Evolutionary conservation across 53 echinoderm and acorn worm species (phyloP).

Genomic region (Paracentrotus lividus): DNA sequence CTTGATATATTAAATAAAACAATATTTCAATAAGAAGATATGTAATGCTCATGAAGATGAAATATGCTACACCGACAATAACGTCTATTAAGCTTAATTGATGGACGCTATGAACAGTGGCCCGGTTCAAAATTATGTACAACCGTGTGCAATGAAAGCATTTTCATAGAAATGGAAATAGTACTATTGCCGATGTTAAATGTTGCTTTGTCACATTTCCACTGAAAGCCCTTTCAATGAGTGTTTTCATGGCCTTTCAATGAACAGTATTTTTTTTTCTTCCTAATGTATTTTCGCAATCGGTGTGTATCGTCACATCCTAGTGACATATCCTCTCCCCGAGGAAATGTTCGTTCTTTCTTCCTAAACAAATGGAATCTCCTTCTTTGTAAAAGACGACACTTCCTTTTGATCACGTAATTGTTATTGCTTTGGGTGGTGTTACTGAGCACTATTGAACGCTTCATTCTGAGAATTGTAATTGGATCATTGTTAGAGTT

Average conservation of each 20-base stretch:
- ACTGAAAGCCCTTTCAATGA: neutral
- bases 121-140: no score
- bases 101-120: no score
- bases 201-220: neutral
- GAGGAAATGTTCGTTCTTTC: conserved; percentile 12
- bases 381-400: neutral
- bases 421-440: conserved; percentile 14
- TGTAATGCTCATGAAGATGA: no score
- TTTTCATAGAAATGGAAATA: neutral
- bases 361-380: neutral
- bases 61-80: no score
- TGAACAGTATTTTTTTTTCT: neutral
- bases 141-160: neutral
- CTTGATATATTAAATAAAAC: no score
- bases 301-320: neutral
- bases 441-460: neutral
- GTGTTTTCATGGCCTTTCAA: conserved; percentile 14
- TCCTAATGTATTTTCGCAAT: neutral
- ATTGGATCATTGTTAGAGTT: neutral
- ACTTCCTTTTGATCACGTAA: conserved; percentile 7
- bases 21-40: no score
- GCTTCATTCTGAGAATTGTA: neutral
- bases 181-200: neutral
- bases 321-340: neutral
- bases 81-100: no score